Conservation (phyloP, 2,888 invertebrate species). For the Hypsopygia costalis region DNA sequence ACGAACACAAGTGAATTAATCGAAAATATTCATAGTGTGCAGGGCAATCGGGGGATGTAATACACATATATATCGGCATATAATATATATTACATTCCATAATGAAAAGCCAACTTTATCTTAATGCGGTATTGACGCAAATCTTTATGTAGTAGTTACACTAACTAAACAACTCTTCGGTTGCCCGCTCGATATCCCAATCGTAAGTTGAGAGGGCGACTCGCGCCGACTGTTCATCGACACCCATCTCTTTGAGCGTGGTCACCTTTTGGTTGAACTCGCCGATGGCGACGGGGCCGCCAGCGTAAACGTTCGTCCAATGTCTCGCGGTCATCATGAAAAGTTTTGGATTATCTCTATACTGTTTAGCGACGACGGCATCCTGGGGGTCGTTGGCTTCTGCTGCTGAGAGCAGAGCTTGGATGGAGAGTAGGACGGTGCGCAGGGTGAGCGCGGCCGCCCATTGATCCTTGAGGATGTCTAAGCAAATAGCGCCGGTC, state of each 20-base stretch:
- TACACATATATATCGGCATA: too few species aligned
- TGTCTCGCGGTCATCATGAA: conserved; percentile 95
- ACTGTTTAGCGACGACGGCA: conserved; percentile 98
- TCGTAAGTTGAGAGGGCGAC: conserved; percentile 95
- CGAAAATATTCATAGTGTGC: too few species aligned
- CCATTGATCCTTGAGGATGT: conserved; percentile 99
- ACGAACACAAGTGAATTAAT: too few species aligned
- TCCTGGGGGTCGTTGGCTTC: conserved; percentile 97
- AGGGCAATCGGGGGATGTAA: too few species aligned
- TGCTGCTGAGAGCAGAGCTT: conserved; percentile 95
- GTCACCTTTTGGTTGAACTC: conserved; percentile 94
- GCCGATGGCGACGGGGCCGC: conserved; percentile 80
- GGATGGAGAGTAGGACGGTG: conserved; percentile 96
- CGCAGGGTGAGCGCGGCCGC: conserved; percentile 99
- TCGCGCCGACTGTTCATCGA: conserved; percentile 93
- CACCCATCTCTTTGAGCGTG: conserved; percentile 95
- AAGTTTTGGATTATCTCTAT: conserved; percentile 91
- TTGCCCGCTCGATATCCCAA: conserved; percentile 96
- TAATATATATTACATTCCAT: too few species aligned
- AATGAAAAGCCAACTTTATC: neutral
- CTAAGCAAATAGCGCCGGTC: conserved; percentile 98
- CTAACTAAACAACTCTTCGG: conserved; percentile 81
- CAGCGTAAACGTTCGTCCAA: conserved; percentile 98
- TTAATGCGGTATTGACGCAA: too few species aligned
- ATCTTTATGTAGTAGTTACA: too few species aligned